A percentile compares a stretch with the other conserved stretches of the same genome.
These are phyloP conservation scores for Aplysina aerophoba DNA, from an alignment of 37 sponge, comb jelly and placozoan species.

Conservation along the genomic window DNA sequence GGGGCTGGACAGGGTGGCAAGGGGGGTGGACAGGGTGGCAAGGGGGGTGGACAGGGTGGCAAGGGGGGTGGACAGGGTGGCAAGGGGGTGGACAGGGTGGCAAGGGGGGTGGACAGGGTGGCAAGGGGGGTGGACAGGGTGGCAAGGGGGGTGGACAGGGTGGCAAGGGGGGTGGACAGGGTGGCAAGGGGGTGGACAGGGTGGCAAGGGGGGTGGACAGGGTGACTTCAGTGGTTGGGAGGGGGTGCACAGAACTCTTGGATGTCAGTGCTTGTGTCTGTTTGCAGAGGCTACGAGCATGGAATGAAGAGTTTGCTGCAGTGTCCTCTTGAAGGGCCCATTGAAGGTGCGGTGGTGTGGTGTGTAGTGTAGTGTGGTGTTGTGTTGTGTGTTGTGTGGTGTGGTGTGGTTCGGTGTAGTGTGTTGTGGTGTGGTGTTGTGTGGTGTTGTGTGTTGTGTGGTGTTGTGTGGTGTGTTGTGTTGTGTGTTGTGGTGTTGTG, in stretches of 20 bases:
- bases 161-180: neutral
- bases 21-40: too few relatives aligned
- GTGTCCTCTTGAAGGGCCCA: slow-evolving; percentile 15
- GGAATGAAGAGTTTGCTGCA: slow-evolving; percentile 20
- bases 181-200: neutral
- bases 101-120: neutral
- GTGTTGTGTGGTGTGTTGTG: neutral
- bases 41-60: too few relatives aligned
- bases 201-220: neutral
- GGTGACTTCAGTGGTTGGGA: neutral
- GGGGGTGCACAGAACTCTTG: neutral
- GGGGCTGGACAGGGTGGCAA: neutral
- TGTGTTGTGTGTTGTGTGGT: too few relatives aligned
- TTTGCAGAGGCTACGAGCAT: slow-evolving; percentile 17
- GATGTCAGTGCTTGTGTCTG: too few relatives aligned
- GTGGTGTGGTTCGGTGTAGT: too few relatives aligned
- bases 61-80: neutral
- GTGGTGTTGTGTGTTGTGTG: neutral
- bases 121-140: too few relatives aligned
- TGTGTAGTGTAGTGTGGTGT: too few relatives aligned
- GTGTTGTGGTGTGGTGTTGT: too few relatives aligned
- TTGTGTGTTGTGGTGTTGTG: too few relatives aligned
- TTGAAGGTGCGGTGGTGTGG: slow-evolving; percentile 12
- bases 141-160: neutral
- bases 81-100: neutral